Percentiles rank a stretch among this genome's conserved stretches.
These are phyloP conservation scores for Caenorhabditis wallacei DNA, from an alignment of 2,888 invertebrate species.

Conservation along the genomic window DNA sequence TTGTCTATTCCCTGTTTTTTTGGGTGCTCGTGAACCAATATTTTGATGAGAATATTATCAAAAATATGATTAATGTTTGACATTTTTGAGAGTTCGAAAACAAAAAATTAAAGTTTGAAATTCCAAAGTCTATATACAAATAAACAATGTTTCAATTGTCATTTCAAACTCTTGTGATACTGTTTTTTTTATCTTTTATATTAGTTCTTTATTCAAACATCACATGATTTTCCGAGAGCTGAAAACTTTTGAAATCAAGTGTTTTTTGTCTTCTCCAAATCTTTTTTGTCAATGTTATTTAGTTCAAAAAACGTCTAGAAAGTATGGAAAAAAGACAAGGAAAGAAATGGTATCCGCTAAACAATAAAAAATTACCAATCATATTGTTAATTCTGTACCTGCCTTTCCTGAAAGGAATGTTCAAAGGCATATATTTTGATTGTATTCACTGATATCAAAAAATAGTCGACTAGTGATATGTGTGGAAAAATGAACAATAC, in stretches of 20 bases:
- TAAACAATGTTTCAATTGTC: background rate
- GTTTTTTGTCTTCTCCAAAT: background rate
- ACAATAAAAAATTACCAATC: too few relatives aligned
- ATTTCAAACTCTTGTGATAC: constrained; percentile 16
- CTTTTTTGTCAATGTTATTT: too few relatives aligned
- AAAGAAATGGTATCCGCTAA: too few relatives aligned
- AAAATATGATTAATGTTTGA: constrained; percentile 30
- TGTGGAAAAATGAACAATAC: too few relatives aligned
- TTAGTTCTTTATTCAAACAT: background rate
- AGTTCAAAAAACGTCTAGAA: too few relatives aligned
- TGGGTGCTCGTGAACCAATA: constrained; percentile 28
- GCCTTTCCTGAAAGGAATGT: too few relatives aligned
- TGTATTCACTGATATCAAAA: too few relatives aligned
- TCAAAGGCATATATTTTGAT: too few relatives aligned
- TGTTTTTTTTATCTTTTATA: constrained; percentile 4
- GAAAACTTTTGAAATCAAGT: background rate
- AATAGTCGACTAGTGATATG: too few relatives aligned
- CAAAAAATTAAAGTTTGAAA: constrained; percentile 6
- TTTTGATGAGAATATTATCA: constrained; percentile 1
- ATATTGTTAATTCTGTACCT: too few relatives aligned
- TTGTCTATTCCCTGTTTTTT: constrained; percentile 21
- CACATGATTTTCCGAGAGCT: background rate
- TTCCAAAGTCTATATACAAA: constrained; percentile 9
- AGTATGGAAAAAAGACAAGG: too few relatives aligned
- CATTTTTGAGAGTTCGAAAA: constrained; percentile 20